Base-by-base conservation (phyloP, 2,888 invertebrate species). In the Geotrupes spiniger region DNA sequence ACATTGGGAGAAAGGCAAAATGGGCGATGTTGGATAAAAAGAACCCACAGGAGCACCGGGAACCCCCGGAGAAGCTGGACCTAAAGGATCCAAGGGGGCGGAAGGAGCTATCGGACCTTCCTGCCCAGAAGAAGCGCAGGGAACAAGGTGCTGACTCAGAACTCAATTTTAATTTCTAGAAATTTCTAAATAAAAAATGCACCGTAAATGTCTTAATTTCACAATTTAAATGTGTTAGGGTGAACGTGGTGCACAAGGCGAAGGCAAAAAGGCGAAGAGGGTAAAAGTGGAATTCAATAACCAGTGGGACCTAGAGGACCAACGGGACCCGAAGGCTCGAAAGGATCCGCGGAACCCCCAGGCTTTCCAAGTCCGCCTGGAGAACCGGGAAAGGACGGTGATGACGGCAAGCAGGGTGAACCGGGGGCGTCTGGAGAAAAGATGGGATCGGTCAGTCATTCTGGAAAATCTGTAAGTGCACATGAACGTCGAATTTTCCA, bases 221-320 rank as follows among this genome's bases (percentile, higher is more conserved):
- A 43, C 43, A 36, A 50, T 58, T n/a, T n/a, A n/a, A n/a, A n/a
- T n/a, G n/a, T n/a, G n/a, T 42, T 56, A 87, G 85, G 88, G 89
- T 15, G 85, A 86, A 53, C 75, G 81, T 57, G 92, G 92, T 8
- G 72, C 78, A 8, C 73, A 77, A 1, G 92, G 92, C 0, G n/a
- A n/a, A n/a, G n/a, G n/a, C 81, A 81, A 0, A 91, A 90, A 74
- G 92, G 92, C 16, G 89, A 91, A 62, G 85, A 87, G 61, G 92
- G 85, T 1, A 82, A 83, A 67, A 66, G 77, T 25, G 88, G 89
- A 2, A 63, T 78, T 39, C 80, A 80, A 73, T 87, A 87, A 11
- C 76, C 82, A 49, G 77, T 81, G 0, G 88, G 88, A 10, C 67
- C 77, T 1, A 77, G 86, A 60, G 85, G 86, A 1, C 74, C 76